These are phyloP conservation scores for Drosophila prostipennis DNA, from an alignment of 2,888 invertebrate genomes.

Conservation along the genomic window DNA sequence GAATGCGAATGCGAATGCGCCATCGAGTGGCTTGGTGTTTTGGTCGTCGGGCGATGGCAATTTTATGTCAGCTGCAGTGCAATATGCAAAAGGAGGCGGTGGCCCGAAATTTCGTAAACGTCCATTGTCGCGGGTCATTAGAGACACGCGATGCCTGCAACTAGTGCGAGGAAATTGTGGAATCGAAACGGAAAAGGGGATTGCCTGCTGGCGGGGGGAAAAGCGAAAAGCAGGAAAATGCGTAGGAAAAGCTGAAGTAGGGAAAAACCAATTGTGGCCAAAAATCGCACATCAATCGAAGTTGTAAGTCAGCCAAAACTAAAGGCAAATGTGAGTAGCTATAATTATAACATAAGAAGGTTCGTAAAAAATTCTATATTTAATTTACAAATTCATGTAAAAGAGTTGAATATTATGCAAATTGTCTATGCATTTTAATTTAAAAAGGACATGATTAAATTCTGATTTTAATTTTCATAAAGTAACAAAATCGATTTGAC, in stretches of 20 bases:
- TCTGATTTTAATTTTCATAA: too few relatives aligned
- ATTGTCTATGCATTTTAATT: too few relatives aligned
- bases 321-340: not conserved
- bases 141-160: slow-evolving; percentile 63
- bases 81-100: slow-evolving; percentile 56
- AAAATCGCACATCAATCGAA: slow-evolving; percentile 3
- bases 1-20: not conserved
- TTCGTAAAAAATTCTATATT: too few relatives aligned
- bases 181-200: slow-evolving; percentile 5
- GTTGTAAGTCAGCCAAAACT: slow-evolving; percentile 7
- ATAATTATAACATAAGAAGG: not conserved
- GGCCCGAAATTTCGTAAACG: slow-evolving; percentile 59
- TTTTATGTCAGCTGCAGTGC: slow-evolving; percentile 67
- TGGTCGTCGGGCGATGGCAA: slow-evolving; percentile 37
- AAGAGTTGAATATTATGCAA: too few relatives aligned
- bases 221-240: slow-evolving; percentile 35
- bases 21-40: slow-evolving; percentile 24
- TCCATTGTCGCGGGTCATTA: slow-evolving; percentile 58
- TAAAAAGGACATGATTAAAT: too few relatives aligned
- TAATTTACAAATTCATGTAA: too few relatives aligned
- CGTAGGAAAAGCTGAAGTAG: slow-evolving; percentile 14
- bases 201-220: not conserved
- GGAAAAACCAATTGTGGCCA: slow-evolving; percentile 6
- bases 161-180: slow-evolving; percentile 41
- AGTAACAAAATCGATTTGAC: too few relatives aligned